A percentile compares a stretch with the other conserved stretches of the same genome.
Conservation (phyloP, 1,140 invertebrate genomes). For the Hydropsyche tenuis region DNA sequence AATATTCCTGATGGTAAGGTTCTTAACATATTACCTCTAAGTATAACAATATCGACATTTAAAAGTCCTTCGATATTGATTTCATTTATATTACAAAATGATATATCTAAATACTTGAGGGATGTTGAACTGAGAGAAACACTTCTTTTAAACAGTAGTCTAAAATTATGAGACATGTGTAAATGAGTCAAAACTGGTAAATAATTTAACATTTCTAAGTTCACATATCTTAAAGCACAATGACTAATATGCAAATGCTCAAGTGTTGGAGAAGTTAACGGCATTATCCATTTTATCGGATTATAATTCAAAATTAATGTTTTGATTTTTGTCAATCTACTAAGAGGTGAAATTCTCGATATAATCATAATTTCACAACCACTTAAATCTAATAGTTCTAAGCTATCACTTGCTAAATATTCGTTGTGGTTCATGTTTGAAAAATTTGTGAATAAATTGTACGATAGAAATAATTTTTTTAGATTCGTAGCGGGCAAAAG, state of each 20-base stretch:
- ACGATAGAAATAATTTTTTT: constrained; percentile 60
- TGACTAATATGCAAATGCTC: constrained; percentile 64
- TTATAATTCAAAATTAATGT: constrained; percentile 64
- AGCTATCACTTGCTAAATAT: constrained; percentile 59
- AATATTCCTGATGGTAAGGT: constrained; percentile 65
- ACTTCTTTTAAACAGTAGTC: constrained; percentile 57
- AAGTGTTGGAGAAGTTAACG: constrained; percentile 61
- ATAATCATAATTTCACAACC: constrained; percentile 63
- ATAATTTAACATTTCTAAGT: constrained; percentile 59
- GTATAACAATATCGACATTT: constrained; percentile 62
- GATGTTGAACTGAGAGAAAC: constrained; percentile 60
- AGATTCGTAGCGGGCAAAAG: constrained; percentile 58
- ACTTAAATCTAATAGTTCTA: constrained; percentile 61
- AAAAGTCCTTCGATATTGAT: constrained; percentile 68
- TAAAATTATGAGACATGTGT: constrained; percentile 63
- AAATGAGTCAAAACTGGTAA: constrained; percentile 61
- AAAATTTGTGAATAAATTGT: constrained; percentile 60
- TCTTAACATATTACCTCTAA: constrained; percentile 68
- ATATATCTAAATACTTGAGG: constrained; percentile 67
- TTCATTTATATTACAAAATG: constrained; percentile 69
- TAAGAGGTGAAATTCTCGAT: constrained; percentile 58
- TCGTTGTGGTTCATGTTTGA: constrained; percentile 61
- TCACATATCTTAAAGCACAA: constrained; percentile 61
- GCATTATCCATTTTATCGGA: constrained; percentile 56
- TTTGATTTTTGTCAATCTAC: constrained; percentile 62